Conservation (phyloP, 2,888 invertebrate species). For the Drosophila planitibia region DNA sequence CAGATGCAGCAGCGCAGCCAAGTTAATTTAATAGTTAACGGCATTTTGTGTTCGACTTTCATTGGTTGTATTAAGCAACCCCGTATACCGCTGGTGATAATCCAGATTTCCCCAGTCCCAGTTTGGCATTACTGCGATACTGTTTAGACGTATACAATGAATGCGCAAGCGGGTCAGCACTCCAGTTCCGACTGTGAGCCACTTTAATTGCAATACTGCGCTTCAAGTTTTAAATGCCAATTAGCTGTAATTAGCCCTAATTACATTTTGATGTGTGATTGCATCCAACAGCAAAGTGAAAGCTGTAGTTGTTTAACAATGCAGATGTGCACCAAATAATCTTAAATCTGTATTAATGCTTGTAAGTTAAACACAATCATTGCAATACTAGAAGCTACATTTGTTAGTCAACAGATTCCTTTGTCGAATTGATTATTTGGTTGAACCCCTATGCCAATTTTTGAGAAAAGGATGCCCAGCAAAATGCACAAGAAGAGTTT, state of each 20-base stretch:
- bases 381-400: not conserved
- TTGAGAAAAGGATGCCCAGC: too few relatives aligned
- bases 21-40: constrained; percentile 59
- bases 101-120: constrained; percentile 11
- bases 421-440: not conserved
- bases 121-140: constrained; percentile 19
- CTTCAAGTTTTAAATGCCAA: constrained; percentile 44
- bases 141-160: constrained; percentile 11
- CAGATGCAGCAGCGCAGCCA: constrained; percentile 34
- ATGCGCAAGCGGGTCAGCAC: constrained; percentile 1
- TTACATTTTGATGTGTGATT: constrained; percentile 56
- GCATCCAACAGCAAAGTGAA: constrained; percentile 2
- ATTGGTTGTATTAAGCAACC: constrained; percentile 42
- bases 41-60: constrained; percentile 38
- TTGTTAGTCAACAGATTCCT: not conserved
- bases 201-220: constrained; percentile 20
- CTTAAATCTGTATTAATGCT: not conserved
- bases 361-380: not conserved
- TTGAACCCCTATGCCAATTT: too few relatives aligned
- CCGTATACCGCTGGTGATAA: constrained; percentile 27
- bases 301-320: not conserved
- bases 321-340: not conserved
- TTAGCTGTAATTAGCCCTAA: constrained; percentile 63
- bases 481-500: too few relatives aligned
- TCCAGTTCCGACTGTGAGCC: constrained; percentile 3